These are phyloP conservation scores for Dendroctonus ponderosae DNA, from an alignment of 1,140 invertebrate genomes.

Conservation along the genomic window DNA sequence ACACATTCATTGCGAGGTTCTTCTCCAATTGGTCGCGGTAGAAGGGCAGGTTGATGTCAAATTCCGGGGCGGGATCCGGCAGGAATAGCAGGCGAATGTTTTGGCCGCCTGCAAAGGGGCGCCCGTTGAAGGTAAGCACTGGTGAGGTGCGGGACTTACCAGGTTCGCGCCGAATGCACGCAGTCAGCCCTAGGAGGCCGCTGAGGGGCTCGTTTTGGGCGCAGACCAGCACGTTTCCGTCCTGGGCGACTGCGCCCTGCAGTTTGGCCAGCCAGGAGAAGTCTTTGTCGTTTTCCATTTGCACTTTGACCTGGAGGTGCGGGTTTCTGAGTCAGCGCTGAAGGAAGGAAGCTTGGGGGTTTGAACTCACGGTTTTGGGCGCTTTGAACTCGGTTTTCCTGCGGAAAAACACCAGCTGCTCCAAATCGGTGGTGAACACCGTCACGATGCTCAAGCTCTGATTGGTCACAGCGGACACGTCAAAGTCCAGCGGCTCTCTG, in stretches of 20 bases:
- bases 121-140: background rate
- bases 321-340: background rate
- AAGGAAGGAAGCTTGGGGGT: background rate
- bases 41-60: conserved; percentile 54
- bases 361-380: conserved; percentile 8
- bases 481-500: conserved; percentile 50
- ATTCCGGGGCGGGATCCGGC: conserved; percentile 54
- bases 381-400: conserved; percentile 8
- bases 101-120: conserved; percentile 17
- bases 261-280: conserved; percentile 56
- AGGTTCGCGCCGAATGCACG: conserved; percentile 70
- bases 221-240: conserved; percentile 58
- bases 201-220: conserved; percentile 63
- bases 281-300: conserved; percentile 8
- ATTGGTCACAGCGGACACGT: conserved; percentile 20
- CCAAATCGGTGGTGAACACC: conserved; percentile 50
- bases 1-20: conserved; percentile 71
- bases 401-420: conserved; percentile 50
- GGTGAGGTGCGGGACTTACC: conserved; percentile 34
- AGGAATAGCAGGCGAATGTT: conserved; percentile 63
- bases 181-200: conserved; percentile 82
- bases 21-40: conserved; percentile 60
- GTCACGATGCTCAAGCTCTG: conserved; percentile 50
- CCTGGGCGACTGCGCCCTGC: conserved; percentile 58
- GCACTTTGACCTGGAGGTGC: conserved; percentile 6